Base-by-base conservation (phyloP, 1,140 invertebrate genomes). In the Pseudomyrmex pallidus region DNA sequence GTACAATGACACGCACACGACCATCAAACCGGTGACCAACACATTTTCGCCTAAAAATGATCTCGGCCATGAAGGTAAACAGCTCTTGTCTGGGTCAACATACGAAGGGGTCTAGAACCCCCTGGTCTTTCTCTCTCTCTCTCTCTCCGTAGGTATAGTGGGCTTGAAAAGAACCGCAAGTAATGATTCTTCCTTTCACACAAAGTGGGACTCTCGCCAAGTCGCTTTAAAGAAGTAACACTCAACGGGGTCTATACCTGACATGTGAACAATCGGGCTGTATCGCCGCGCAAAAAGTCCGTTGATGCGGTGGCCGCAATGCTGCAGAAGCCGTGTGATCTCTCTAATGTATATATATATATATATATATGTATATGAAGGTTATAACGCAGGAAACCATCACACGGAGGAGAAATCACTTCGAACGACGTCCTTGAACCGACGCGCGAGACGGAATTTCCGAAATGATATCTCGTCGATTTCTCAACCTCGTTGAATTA, bases 151-250 rank as follows among this genome's bases (percentile, higher is more conserved):
- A 22, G 56, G 35, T 48, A 35, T 48, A 35, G 76, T 57, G 74
- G 74, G 56, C 67, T 62, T 9, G 57, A 44, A 64, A 82, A 73
- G 78, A 74, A 82, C 68, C 70, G 78, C 70, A 74, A 82, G 46
- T 82, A 82, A 82, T 74, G 46, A 82, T 74, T 44, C 70, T 63
- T 72, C 78, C 78, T 82, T 82, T 82, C 78, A 82, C 78, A 59
- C 57, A 22, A 82, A 82, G 59, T 82, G 59, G 78, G 70, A 46
- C 78, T 74, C 78, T 57, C 57, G 74, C 56, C 57, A 82, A 82
- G 70, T 62, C 46, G 57, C 46, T 74, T 82, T 63, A 25, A 25
- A 25, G 25, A 74, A 82, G 74, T 82, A 82, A 82, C 48, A 63
- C 67, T 62, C 68, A 48, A 44, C 50, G 78, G 25, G 2, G n/a